Percentiles rank a stretch among this genome's conserved stretches.
Evolutionary conservation across 2,888 invertebrate species (phyloP).

Genomic region (Tridacna crocea): DNA sequence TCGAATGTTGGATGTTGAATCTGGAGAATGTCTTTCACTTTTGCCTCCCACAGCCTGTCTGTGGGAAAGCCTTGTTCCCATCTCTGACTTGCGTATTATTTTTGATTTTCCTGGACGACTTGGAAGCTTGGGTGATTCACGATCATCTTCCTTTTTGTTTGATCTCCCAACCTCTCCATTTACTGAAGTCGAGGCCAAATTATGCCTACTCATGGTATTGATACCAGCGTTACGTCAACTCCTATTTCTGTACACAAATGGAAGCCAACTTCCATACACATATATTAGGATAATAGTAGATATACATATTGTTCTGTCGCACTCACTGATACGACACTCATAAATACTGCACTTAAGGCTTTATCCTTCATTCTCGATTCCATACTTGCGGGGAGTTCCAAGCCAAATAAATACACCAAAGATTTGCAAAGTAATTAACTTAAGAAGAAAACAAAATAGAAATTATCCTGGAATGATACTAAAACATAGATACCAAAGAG

Average conservation of each 20-base stretch:
- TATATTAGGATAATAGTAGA: slow-evolving; percentile 10
- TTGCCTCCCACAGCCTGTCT: slow-evolving; percentile 18
- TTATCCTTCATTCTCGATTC: neutral
- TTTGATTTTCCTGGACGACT: slow-evolving; percentile 23
- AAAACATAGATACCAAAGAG: too few relatives aligned
- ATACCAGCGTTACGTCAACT: neutral
- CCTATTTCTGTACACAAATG: neutral
- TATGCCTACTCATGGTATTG: slow-evolving; percentile 52
- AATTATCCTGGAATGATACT: too few relatives aligned
- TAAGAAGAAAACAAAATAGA: too few relatives aligned
- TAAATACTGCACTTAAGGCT: neutral
- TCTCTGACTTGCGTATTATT: slow-evolving; percentile 42
- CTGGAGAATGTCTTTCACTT: slow-evolving; percentile 57
- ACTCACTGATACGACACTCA: neutral
- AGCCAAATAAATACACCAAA: too few relatives aligned
- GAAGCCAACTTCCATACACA: slow-evolving; percentile 2
- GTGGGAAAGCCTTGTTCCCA: slow-evolving; percentile 55
- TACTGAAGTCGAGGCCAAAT: slow-evolving; percentile 45
- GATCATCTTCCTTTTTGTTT: slow-evolving; percentile 49
- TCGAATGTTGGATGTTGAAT: slow-evolving; percentile 47
- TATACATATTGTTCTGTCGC: slow-evolving; percentile 9
- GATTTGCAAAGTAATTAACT: too few relatives aligned
- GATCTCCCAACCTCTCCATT: slow-evolving; percentile 66
- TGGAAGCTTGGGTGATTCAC: slow-evolving; percentile 43
- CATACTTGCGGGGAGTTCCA: neutral